Evolutionary conservation across 2,888 invertebrate genomes (phyloP).

Genomic region (Lepidochrysops patricia): DNA sequence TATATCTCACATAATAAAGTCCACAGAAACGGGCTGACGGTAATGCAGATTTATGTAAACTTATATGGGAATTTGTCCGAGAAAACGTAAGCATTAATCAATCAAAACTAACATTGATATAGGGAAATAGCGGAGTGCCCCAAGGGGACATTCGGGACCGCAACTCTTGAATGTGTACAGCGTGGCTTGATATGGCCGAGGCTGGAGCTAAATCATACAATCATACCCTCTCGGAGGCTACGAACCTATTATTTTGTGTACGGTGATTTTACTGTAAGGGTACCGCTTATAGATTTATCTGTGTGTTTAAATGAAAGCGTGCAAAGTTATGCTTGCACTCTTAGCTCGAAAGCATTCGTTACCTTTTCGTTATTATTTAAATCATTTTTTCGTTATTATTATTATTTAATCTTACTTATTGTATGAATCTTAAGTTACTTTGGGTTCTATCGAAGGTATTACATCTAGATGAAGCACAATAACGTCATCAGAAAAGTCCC

Average conservation of each 20-base stretch:
- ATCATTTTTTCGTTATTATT: too few species aligned
- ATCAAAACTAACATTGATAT: slow-evolving; percentile 12
- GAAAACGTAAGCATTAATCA: slow-evolving; percentile 6
- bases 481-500: too few species aligned
- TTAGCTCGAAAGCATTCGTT: too few species aligned
- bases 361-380: too few species aligned
- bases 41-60: not conserved
- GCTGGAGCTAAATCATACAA: slow-evolving; percentile 35
- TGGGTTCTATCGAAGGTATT: too few species aligned
- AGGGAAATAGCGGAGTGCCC: slow-evolving; percentile 31
- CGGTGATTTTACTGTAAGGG: slow-evolving; percentile 41
- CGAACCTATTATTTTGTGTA: slow-evolving; percentile 59
- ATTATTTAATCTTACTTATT: too few species aligned
- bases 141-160: slow-evolving; percentile 43
- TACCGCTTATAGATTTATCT: slow-evolving; percentile 18
- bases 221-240: slow-evolving; percentile 48
- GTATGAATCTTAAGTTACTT: too few species aligned
- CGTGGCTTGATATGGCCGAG: slow-evolving; percentile 19
- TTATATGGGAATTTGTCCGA: not conserved
- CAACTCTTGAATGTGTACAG: slow-evolving; percentile 23
- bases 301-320: slow-evolving; percentile 6
- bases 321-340: not conserved
- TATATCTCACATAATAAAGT: not conserved
- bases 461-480: too few species aligned
- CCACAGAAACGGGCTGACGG: not conserved